Evolutionary conservation across 2,888 invertebrate genomes (phyloP).

Genomic region (Temnothorax unifasciatus): DNA sequence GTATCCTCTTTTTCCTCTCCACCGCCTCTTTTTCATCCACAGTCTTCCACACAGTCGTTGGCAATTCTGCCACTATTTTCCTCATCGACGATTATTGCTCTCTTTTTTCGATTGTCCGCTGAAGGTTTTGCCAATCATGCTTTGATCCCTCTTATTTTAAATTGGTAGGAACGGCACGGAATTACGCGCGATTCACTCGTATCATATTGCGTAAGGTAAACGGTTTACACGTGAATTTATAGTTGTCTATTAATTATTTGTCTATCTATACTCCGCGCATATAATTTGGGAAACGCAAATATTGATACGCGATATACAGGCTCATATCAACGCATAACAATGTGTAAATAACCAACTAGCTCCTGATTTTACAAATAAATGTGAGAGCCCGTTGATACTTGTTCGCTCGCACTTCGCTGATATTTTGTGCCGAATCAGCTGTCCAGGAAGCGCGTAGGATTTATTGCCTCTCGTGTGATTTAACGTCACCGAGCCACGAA

Average conservation of each 20-base stretch:
- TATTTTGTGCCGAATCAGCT: conserved; percentile 71
- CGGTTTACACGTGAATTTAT: conserved; percentile 8
- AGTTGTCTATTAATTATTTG: conserved; percentile 38
- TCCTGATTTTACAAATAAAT: conserved; percentile 48
- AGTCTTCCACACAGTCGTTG: conserved; percentile 18
- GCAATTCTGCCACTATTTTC: conserved; percentile 38
- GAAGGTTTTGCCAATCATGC: not conserved
- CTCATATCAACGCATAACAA: conserved; percentile 37
- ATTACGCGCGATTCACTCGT: not conserved
- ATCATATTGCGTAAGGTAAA: conserved; percentile 19
- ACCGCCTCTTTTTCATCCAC: conserved; percentile 49
- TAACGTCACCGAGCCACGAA: conserved; percentile 60
- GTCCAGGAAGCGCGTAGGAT: conserved; percentile 66
- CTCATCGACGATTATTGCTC: conserved; percentile 21
- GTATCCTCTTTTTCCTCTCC: conserved; percentile 60
- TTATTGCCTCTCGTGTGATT: conserved; percentile 71
- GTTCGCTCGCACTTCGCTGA: conserved; percentile 66
- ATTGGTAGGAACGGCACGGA: not conserved
- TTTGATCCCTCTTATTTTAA: conserved; percentile 20
- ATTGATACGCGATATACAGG: not conserved
- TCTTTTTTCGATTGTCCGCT: conserved; percentile 17
- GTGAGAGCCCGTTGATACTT: conserved; percentile 52
- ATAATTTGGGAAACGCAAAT: conserved; percentile 28
- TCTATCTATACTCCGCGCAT: conserved; percentile 8
- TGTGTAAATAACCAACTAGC: conserved; percentile 20